A percentile compares a stretch with the other conserved stretches of the same genome.
Evolutionary conservation across 1,140 invertebrate species (phyloP).

Genomic region (Lepeophtheirus salmonis): DNA sequence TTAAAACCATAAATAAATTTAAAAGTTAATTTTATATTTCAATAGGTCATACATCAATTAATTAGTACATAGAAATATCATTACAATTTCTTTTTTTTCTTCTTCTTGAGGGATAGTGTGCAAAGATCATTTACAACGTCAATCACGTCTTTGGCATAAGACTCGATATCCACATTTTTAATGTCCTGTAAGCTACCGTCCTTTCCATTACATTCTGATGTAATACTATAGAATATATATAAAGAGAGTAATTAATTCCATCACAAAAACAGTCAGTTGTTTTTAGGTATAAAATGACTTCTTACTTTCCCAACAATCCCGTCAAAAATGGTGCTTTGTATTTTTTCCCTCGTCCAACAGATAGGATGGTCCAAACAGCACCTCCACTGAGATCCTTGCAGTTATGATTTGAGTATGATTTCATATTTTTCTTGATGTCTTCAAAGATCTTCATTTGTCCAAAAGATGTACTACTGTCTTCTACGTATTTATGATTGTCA

Average conservation of each 20-base stretch:
- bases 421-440: background rate
- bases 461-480: too few species aligned
- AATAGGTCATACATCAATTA: too few species aligned
- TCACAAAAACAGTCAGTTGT: background rate
- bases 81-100: background rate
- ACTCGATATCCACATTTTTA: background rate
- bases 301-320: background rate
- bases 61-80: too few species aligned
- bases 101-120: background rate
- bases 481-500: too few species aligned
- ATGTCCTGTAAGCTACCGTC: background rate
- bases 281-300: background rate
- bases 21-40: too few species aligned
- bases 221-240: background rate
- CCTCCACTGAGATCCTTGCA: background rate
- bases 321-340: background rate
- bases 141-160: background rate
- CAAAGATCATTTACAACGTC: background rate
- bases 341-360: background rate
- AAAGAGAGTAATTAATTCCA: background rate
- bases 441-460: background rate
- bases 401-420: background rate
- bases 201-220: background rate
- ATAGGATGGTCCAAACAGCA: background rate
- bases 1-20: too few species aligned